These are phyloP conservation scores for Xestia c-nigrum DNA, from an alignment of 2,888 invertebrate species.

Conservation along the genomic window DNA sequence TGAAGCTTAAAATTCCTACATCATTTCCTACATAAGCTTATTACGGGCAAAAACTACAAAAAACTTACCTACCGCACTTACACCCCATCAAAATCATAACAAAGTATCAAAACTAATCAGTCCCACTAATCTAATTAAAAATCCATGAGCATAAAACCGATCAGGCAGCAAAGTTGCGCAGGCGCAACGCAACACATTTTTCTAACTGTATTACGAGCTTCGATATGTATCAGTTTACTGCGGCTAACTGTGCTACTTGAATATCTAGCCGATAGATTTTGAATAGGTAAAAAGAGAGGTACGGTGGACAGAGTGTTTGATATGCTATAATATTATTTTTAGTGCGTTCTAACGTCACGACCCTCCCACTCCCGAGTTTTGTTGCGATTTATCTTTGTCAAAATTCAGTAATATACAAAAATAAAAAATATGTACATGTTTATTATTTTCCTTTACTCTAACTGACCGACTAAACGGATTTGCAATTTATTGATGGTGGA, in stretches of 20 bases:
- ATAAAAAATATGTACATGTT: too few relatives aligned
- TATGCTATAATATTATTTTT: constrained; percentile 16
- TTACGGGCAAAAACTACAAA: not conserved
- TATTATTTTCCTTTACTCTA: too few relatives aligned
- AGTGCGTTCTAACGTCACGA: too few relatives aligned
- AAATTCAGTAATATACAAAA: too few relatives aligned
- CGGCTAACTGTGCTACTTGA: constrained; percentile 57
- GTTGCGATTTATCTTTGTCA: too few relatives aligned
- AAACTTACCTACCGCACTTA: not conserved
- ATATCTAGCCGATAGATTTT: constrained; percentile 57
- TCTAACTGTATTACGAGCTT: constrained; percentile 65
- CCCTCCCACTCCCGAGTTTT: too few relatives aligned
- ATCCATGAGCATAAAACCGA: constrained; percentile 21
- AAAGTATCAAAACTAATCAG: constrained; percentile 2
- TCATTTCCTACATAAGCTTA: fast-evolving
- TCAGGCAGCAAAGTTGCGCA: constrained; percentile 18
- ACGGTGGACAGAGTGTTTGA: constrained; percentile 3
- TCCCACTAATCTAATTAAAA: not conserved
- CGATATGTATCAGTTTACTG: constrained; percentile 59
- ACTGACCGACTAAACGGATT: too few relatives aligned
- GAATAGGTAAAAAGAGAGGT: constrained; percentile 61
- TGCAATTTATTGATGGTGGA: too few relatives aligned
- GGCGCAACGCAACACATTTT: constrained; percentile 60
- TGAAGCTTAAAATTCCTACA: not conserved
- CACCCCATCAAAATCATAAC: not conserved